Evolutionary conservation across 2,888 invertebrate species (phyloP), one percentile per base, ranked within the genome.

Genomic region (Odontothrips loti): DNA sequence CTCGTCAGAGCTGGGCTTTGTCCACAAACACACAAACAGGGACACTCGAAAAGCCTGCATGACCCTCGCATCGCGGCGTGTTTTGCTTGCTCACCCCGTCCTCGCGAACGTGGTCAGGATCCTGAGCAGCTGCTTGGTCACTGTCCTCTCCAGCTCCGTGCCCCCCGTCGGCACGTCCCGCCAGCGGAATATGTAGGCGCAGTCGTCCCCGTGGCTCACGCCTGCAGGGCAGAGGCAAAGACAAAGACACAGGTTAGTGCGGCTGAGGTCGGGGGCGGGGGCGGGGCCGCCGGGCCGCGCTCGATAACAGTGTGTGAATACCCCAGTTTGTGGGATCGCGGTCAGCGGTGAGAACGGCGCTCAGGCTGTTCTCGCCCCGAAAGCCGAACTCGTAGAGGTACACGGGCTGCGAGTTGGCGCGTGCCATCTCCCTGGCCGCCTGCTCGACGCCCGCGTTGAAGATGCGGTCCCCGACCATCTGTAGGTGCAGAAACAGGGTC

Each of bases 101-200:
- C 88, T 88, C n/a, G 91, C 90, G 84, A 89, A 92, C 78, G 88
- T 88, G 84, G 89, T 87, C 85, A 91, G 86, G 86, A 92, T 88
- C 82, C 91, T 89, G 0, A 91, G 84, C 81, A 92, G 87, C 0
- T 87, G 84, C 17, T 90, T 86, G 4, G 87, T 87, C 89, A 92
- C 91, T 80, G 88, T 86, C n/a, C 85, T 84, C 83, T 92, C 92
- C 1, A 88, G 86, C 0, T 87, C 84, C 0, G 87, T 86, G 27
- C 86, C 85, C 8, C 86, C 85, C 12, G 87, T 85, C 83, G 88
- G 85, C 23, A 87, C 83, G 29, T 81, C 80, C 2, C n/a, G 3
- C 20, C 82, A 82, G 47, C 83, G 83, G 12, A 85, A 80, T 27
- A 84, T 80, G 80, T 85, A 85, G 29, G 81, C 80, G 8, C 83